These are phyloP conservation scores for Saxicola maurus DNA, from an alignment of 2,797 vertebrate genomes.

Conservation along the genomic window DNA sequence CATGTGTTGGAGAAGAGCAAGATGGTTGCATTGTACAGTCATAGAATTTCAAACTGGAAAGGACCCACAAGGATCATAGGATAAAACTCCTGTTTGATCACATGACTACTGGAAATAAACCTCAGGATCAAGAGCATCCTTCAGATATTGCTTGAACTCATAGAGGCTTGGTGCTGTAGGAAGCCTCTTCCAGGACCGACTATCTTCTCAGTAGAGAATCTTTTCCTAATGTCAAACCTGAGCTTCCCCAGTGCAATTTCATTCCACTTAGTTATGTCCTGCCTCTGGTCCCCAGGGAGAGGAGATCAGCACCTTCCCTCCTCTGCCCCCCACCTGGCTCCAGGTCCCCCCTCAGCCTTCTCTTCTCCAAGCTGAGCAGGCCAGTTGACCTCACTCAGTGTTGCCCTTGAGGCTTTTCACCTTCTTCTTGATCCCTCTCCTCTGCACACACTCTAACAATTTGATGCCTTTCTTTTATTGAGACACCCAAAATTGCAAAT, in stretches of 20 bases:
- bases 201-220: not conserved
- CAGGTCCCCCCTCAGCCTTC: not conserved
- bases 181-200: not conserved
- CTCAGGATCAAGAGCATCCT: not conserved
- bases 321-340: fast-evolving
- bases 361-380: not conserved
- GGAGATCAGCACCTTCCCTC: not conserved
- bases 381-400: not conserved
- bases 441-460: not conserved
- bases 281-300: not conserved
- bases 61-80: too few relatives aligned
- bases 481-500: not conserved
- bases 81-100: not conserved
- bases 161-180: not conserved
- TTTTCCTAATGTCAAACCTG: not conserved
- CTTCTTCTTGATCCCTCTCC: not conserved
- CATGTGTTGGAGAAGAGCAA: not conserved
- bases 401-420: not conserved
- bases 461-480: not conserved
- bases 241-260: not conserved
- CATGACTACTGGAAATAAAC: not conserved
- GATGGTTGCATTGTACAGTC: not conserved
- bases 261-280: not conserved
- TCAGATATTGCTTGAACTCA: not conserved
- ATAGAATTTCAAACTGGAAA: not conserved